These are phyloP conservation scores for Rhyacophila evoluta DNA, from an alignment of 2,888 invertebrate species.

Conservation along the genomic window DNA sequence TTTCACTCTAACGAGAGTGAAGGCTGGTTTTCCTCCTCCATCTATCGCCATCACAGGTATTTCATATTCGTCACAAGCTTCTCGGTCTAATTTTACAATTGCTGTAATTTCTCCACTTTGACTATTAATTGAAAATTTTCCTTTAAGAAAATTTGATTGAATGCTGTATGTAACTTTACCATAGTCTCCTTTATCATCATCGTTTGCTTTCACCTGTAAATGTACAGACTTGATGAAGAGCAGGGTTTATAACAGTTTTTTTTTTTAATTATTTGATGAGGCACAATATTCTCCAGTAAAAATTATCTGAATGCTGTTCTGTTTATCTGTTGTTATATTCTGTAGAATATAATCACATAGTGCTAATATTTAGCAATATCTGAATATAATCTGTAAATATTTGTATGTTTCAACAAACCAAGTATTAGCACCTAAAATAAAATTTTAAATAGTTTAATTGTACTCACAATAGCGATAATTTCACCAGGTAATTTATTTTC, in stretches of 20 bases:
- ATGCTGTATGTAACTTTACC: constrained; percentile 76
- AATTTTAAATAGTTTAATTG: too few relatives aligned
- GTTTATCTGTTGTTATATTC: too few relatives aligned
- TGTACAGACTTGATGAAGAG: too few relatives aligned
- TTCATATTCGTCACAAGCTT: constrained; percentile 75
- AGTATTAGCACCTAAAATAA: too few relatives aligned
- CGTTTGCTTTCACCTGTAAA: constrained; percentile 73
- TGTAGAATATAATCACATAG: too few relatives aligned
- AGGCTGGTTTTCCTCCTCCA: constrained; percentile 76
- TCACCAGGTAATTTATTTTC: constrained; percentile 80
- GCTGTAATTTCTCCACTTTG: constrained; percentile 74
- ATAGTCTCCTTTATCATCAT: constrained; percentile 78
- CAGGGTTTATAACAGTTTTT: too few relatives aligned
- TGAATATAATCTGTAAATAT: too few relatives aligned
- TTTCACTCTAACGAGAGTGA: constrained; percentile 75
- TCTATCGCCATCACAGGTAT: constrained; percentile 81
- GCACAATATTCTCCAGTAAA: too few relatives aligned
- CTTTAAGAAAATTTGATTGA: constrained; percentile 73
- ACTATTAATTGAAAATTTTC: constrained; percentile 75
- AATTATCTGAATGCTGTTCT: too few relatives aligned
- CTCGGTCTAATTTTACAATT: constrained; percentile 74
- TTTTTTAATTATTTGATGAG: too few relatives aligned
- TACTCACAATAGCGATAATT: constrained; percentile 71
- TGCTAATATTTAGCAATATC: too few relatives aligned
- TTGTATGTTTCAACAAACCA: too few relatives aligned